Percentiles rank a stretch among this genome's conserved stretches.
Conservation (phyloP, 2,797 vertebrate species). For the Gymnothorax javanicus region DNA sequence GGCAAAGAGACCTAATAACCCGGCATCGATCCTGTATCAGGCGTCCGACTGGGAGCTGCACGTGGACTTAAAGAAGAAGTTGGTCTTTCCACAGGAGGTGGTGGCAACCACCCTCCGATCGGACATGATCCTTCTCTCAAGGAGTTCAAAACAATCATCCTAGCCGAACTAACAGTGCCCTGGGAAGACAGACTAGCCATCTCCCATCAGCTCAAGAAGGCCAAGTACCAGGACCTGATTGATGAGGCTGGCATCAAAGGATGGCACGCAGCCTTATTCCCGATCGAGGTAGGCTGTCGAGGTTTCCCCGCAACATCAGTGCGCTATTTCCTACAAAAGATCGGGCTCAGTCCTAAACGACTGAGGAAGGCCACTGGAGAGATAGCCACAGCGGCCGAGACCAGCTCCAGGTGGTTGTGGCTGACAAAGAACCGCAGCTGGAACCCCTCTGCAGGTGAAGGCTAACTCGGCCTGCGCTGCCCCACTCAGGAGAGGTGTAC, state of each 20-base stretch:
- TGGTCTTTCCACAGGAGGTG: conserved; percentile 35
- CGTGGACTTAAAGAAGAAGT: conserved; percentile 24
- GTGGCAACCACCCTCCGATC: conserved; percentile 26
- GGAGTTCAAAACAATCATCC: conserved; percentile 37
- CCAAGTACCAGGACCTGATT: conserved; percentile 27
- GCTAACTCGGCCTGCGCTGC: too few species aligned
- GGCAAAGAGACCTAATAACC: background rate
- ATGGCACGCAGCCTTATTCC: background rate
- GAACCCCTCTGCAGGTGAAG: conserved; percentile 31
- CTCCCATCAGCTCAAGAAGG: too few species aligned
- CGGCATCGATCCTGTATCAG: background rate
- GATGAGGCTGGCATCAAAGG: conserved; percentile 25
- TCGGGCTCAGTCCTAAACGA: background rate
- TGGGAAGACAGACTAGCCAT: too few species aligned
- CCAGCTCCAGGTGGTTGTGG: conserved; percentile 16
- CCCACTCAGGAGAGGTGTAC: too few species aligned
- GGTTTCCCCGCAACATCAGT: conserved; percentile 18
- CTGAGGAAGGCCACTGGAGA: background rate
- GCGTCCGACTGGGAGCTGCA: conserved; percentile 10
- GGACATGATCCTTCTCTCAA: conserved; percentile 32
- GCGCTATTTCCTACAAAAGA: conserved; percentile 14
- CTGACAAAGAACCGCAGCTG: too few species aligned
- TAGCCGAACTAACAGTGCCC: too few species aligned
- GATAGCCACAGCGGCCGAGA: too few species aligned
- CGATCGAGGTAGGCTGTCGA: background rate